These are phyloP conservation scores for Maniola jurtina DNA, from an alignment of 1,140 invertebrate species.

Conservation along the genomic window DNA sequence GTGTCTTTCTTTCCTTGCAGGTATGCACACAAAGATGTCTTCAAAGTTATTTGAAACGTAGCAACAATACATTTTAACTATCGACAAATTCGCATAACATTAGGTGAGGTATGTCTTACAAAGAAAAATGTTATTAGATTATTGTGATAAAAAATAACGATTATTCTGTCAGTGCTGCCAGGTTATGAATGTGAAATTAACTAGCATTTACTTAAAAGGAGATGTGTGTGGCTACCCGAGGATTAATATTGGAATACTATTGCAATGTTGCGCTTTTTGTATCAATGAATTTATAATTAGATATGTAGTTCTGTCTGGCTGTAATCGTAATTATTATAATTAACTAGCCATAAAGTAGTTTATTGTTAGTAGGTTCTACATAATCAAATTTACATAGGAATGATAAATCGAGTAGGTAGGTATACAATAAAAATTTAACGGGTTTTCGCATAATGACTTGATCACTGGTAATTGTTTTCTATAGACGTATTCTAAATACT, in stretches of 20 bases:
- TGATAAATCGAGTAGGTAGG: too few species aligned
- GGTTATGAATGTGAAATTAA: background rate
- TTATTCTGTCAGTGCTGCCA: background rate
- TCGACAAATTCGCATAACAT: background rate
- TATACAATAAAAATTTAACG: too few species aligned
- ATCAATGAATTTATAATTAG: slow-evolving; percentile 3
- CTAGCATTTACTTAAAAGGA: background rate
- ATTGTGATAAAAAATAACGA: background rate
- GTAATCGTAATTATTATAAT: background rate
- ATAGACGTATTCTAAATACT: too few species aligned
- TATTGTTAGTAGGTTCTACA: too few species aligned
- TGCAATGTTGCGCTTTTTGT: background rate
- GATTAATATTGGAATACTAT: background rate
- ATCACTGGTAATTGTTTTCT: too few species aligned
- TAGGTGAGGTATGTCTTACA: background rate
- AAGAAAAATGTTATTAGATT: slow-evolving; percentile 3
- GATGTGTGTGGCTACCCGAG: background rate
- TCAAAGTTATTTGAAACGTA: background rate
- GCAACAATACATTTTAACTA: background rate
- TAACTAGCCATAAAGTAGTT: background rate
- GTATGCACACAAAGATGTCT: too few species aligned
- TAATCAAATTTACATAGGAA: too few species aligned
- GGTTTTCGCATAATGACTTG: too few species aligned
- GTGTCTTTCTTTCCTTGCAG: too few species aligned
- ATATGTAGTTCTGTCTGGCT: background rate